A percentile compares a stretch with the other conserved stretches of the same genome.
Evolutionary conservation across 2,888 invertebrate species (phyloP).

Genomic region (Lordiphosa andalusiaca): DNA sequence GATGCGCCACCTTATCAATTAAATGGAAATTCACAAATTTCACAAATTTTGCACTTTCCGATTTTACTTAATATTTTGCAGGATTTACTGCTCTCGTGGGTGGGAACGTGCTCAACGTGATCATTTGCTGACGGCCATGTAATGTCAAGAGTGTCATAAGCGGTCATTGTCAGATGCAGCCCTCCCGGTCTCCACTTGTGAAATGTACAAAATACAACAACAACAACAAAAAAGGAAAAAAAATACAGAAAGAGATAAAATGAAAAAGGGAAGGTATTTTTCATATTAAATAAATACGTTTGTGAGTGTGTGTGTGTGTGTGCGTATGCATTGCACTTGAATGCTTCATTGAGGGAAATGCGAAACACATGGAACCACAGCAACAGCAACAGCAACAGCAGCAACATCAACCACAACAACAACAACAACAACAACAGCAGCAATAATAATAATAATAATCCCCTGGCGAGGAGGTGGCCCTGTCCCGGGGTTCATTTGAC

Average conservation of each 20-base stretch:
- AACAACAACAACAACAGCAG: conserved; percentile 1
- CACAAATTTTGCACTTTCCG: conserved; percentile 8
- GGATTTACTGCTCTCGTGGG: conserved; percentile 1
- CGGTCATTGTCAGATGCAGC: neutral
- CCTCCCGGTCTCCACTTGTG: neutral
- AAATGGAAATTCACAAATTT: conserved; percentile 3
- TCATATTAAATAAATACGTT: conserved; percentile 8
- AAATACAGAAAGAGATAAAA: neutral
- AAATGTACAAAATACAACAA: conserved; percentile 3
- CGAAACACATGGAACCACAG: conserved; percentile 12
- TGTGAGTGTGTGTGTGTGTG: neutral
- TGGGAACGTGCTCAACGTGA: conserved; percentile 15
- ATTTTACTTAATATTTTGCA: neutral
- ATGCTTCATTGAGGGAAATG: conserved; percentile 12
- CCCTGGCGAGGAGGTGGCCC: conserved; percentile 6
- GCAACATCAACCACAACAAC: neutral
- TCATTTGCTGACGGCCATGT: conserved; percentile 6
- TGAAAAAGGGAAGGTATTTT: conserved; percentile 5
- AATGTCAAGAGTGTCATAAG: conserved; percentile 15
- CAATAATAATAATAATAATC: conserved; percentile 8
- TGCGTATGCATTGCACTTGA: conserved; percentile 3
- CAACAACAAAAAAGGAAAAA: neutral
- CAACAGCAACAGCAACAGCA: neutral
- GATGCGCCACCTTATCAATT: conserved; percentile 7
- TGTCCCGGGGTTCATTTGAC: conserved; percentile 18